Evolutionary conservation across 2,113 vertebrate species (phyloP).

Genomic region (Notechis scutatus): DNA sequence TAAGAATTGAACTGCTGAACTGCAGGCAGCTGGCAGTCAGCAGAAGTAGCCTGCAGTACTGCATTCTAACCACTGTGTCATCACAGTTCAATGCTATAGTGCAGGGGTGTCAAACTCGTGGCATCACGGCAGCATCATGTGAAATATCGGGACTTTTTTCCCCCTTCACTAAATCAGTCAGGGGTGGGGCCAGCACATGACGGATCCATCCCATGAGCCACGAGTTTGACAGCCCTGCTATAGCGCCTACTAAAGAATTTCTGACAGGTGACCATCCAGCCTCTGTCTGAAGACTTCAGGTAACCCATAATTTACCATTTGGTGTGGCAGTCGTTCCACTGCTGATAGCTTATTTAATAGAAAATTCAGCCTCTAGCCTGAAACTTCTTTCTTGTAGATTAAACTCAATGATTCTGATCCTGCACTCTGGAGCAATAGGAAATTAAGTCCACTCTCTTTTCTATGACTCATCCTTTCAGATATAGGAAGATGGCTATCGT

Average conservation of each 20-base stretch:
- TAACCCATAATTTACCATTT: background rate
- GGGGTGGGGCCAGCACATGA: too few relatives aligned
- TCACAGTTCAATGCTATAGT: background rate
- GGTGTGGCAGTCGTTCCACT: background rate
- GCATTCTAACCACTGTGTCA: too few relatives aligned
- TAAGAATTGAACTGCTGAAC: too few relatives aligned
- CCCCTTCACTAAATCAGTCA: too few relatives aligned
- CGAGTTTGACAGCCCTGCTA: background rate
- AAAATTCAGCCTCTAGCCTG: background rate
- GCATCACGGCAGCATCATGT: too few relatives aligned
- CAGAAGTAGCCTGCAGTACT: too few relatives aligned
- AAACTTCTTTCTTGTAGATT: background rate
- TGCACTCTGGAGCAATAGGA: background rate
- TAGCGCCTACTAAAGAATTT: background rate
- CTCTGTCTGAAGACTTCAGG: background rate
- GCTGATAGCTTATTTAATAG: background rate
- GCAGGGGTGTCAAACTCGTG: too few relatives aligned
- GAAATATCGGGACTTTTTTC: too few relatives aligned
- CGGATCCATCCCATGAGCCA: too few relatives aligned
- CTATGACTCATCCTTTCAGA: background rate
- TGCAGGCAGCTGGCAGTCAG: too few relatives aligned
- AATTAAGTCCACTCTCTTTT: background rate
- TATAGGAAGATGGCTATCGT: background rate
- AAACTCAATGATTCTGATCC: background rate
- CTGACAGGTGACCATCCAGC: background rate